Evolutionary conservation across 1,140 invertebrate species (phyloP).

Genomic region (Meloidogyne floridensis): DNA sequence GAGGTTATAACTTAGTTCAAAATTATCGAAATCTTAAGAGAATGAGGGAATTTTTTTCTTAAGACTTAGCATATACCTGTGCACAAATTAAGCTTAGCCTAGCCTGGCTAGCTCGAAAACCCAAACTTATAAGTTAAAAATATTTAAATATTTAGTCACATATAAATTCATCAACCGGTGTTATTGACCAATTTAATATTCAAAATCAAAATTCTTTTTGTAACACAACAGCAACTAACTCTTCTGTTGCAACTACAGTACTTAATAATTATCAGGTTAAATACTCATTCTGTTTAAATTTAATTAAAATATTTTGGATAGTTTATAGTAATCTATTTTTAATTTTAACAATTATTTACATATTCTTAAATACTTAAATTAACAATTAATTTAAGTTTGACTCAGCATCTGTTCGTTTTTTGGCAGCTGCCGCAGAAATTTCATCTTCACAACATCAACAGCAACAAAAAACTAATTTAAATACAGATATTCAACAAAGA

Average conservation of each 20-base stretch:
- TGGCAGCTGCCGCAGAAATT: slow-evolving; percentile 17
- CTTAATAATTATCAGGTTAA: slow-evolving; percentile 2
- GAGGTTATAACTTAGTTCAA: no score
- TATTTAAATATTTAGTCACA: not conserved
- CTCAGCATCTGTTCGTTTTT: slow-evolving; percentile 16
- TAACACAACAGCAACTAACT: not conserved
- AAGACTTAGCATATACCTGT: no score
- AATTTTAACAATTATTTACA: no score
- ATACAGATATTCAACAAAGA: not conserved
- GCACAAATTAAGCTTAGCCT: no score
- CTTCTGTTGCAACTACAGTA: not conserved
- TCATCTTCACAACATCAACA: not conserved
- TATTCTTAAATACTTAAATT: no score
- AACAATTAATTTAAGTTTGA: slow-evolving; percentile 11
- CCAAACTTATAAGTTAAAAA: no score
- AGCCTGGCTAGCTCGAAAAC: no score
- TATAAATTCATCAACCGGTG: not conserved
- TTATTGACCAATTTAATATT: slow-evolving; percentile 5
- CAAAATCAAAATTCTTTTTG: not conserved
- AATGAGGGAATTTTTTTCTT: no score
- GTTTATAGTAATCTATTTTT: no score
- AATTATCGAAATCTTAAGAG: no score
- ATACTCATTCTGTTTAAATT: no score
- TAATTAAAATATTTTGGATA: not conserved
- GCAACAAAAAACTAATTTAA: not conserved